A percentile compares a stretch with the other conserved stretches of the same genome.
Evolutionary conservation across 2,113 vertebrate genomes (phyloP).

Genomic region (Cygnus atratus): DNA sequence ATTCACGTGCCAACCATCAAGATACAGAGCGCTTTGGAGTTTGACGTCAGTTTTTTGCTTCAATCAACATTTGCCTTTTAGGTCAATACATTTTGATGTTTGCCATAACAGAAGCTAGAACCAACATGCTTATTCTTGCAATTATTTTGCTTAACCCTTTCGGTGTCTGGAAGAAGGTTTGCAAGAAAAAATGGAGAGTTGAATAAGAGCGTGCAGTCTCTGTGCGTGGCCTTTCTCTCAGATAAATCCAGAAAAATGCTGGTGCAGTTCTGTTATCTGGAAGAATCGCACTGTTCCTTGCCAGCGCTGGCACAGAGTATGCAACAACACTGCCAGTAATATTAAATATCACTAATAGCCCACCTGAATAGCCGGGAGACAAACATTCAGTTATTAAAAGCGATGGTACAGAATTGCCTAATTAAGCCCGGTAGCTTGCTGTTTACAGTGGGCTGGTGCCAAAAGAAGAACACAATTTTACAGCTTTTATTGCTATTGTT

Average conservation of each 20-base stretch:
- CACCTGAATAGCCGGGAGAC: slow-evolving; percentile 57
- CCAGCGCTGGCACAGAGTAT: background rate
- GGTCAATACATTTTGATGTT: slow-evolving; percentile 49
- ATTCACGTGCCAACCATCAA: slow-evolving; percentile 12
- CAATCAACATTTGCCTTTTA: slow-evolving; percentile 58
- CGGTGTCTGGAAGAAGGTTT: background rate
- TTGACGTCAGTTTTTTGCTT: slow-evolving; percentile 56
- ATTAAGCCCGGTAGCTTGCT: slow-evolving; percentile 15
- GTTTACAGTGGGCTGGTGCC: slow-evolving; percentile 44
- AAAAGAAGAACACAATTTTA: slow-evolving; percentile 41
- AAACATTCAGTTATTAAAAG: slow-evolving; percentile 65
- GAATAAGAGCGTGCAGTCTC: background rate
- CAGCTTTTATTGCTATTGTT: slow-evolving; percentile 29
- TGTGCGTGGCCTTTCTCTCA: background rate
- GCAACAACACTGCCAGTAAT: slow-evolving; percentile 45
- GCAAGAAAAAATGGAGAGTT: background rate
- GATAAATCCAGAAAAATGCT: slow-evolving; percentile 9
- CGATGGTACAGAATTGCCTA: slow-evolving; percentile 41
- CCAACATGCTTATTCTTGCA: background rate
- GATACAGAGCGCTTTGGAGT: slow-evolving; percentile 9
- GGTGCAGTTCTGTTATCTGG: slow-evolving; percentile 21
- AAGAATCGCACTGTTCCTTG: slow-evolving; percentile 1
- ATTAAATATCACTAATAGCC: slow-evolving; percentile 60
- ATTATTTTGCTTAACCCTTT: slow-evolving; percentile 46
- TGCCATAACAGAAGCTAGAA: slow-evolving; percentile 63